A percentile compares a stretch with the other conserved stretches of the same genome.
phyloP scores from a whole-genome alignment of 2,888 invertebrate genomes.

The Melangyna quadrimaculata region DNA sequence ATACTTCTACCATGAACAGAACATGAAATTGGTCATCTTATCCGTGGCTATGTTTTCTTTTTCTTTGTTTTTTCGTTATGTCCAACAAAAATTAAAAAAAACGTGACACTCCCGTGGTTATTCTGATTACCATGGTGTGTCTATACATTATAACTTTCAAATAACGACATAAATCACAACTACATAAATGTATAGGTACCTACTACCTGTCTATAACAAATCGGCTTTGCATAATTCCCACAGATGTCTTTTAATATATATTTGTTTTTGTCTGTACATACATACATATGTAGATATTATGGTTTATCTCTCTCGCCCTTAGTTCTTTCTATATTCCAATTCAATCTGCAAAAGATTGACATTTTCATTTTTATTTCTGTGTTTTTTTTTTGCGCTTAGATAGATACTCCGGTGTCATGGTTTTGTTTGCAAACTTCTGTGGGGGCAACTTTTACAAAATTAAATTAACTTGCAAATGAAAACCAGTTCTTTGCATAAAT shows the following conservation, averaged over 20 bases:
- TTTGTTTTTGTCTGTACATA: not conserved
- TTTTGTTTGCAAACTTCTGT: slow-evolving; percentile 36
- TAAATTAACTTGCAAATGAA: slow-evolving; percentile 39
- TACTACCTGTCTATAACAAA: slow-evolving; percentile 35
- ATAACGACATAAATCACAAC: slow-evolving; percentile 47
- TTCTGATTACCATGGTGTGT: slow-evolving; percentile 32
- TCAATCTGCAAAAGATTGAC: slow-evolving; percentile 15
- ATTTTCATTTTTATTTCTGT: not conserved
- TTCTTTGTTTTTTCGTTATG: not conserved
- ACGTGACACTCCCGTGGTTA: slow-evolving; percentile 36
- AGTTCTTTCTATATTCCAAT: slow-evolving; percentile 2
- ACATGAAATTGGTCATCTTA: slow-evolving; percentile 27
- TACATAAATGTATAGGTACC: not conserved
- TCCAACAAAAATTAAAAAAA: not conserved
- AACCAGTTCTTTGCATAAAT: slow-evolving; percentile 51
- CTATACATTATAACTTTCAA: slow-evolving; percentile 45
- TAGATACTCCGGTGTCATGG: slow-evolving; percentile 22
- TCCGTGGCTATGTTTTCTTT: not conserved
- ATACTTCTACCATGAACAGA: slow-evolving; percentile 12
- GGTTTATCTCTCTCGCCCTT: not conserved
- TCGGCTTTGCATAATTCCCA: slow-evolving; percentile 62
- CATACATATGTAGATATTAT: not conserved
- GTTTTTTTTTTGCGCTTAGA: not conserved
- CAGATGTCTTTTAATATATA: slow-evolving; percentile 36
- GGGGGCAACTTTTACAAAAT: slow-evolving; percentile 58